Evolutionary conservation across 2,797 vertebrate genomes (phyloP).

Genomic region (Iguana delicatissima): DNA sequence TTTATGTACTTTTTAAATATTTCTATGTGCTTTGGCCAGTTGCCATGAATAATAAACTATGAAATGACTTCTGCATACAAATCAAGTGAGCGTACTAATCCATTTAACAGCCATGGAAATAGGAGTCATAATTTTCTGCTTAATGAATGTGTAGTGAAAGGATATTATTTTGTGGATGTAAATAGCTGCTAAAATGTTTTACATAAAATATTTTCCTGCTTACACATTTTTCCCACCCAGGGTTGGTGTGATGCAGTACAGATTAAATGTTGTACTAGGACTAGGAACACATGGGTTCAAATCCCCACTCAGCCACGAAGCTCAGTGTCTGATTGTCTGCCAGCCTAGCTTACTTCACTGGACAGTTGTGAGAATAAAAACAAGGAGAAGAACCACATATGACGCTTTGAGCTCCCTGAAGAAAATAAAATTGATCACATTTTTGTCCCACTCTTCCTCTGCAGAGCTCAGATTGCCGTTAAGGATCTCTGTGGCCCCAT

Average conservation of each 20-base stretch:
- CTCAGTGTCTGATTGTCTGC: background rate
- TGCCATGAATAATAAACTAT: conserved; percentile 23
- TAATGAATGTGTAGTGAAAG: background rate
- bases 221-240: background rate
- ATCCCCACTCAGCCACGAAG: background rate
- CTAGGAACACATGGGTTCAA: background rate
- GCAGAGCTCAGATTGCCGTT: no score
- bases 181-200: background rate
- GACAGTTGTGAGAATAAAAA: no score
- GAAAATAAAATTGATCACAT: no score
- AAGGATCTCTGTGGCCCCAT: no score
- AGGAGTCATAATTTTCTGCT: background rate
- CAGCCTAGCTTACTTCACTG: no score
- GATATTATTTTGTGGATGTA: background rate
- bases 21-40: conserved; percentile 24
- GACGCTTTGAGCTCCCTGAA: no score
- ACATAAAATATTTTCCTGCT: background rate
- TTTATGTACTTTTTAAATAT: conserved; percentile 9
- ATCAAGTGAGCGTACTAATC: conserved; percentile 5
- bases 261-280: background rate
- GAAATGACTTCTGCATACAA: background rate
- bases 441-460: no score
- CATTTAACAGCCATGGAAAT: background rate
- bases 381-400: no score
- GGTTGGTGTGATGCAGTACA: background rate